phyloP scores from a whole-genome alignment of 2,888 invertebrate genomes.

The Lasioglossum malachurum region DNA sequence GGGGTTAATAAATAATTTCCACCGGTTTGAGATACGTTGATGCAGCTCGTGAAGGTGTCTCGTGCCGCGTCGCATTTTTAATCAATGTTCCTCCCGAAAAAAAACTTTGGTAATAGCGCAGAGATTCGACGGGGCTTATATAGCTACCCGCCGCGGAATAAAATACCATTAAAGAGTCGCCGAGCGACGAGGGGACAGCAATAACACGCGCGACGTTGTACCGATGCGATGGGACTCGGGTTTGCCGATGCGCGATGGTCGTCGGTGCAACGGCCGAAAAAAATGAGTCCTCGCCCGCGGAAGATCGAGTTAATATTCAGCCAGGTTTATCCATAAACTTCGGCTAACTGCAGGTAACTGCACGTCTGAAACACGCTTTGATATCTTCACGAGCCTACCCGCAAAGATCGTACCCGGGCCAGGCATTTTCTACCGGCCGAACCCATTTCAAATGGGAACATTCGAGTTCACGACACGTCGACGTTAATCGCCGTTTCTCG shows the following conservation, averaged over 20 bases:
- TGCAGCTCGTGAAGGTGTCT: not conserved
- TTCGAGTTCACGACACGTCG: conserved; percentile 47
- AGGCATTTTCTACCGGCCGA: conserved; percentile 16
- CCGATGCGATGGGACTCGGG: not conserved
- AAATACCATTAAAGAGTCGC: conserved; percentile 21
- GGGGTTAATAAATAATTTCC: conserved; percentile 22
- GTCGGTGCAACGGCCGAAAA: conserved; percentile 27
- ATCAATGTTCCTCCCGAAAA: not conserved
- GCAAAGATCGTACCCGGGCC: conserved; percentile 3
- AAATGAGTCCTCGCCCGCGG: conserved; percentile 26
- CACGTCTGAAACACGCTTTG: conserved; percentile 49
- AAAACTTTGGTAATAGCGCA: not conserved
- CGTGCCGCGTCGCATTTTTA: conserved; percentile 4
- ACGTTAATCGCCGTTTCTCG: conserved; percentile 40
- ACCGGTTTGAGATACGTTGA: not conserved
- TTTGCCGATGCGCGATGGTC: not conserved
- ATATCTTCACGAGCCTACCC: conserved; percentile 53
- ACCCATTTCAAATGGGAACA: conserved; percentile 40
- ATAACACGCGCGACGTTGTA: conserved; percentile 42
- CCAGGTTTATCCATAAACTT: conserved; percentile 59
- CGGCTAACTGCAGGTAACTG: conserved; percentile 57
- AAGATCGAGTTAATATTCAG: conserved; percentile 59
- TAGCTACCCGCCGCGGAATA: conserved; percentile 12
- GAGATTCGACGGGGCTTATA: not conserved
- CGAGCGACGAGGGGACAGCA: not conserved